phyloP scores from a whole-genome alignment of 2,888 invertebrate genomes.

The Heliconius aoede region DNA sequence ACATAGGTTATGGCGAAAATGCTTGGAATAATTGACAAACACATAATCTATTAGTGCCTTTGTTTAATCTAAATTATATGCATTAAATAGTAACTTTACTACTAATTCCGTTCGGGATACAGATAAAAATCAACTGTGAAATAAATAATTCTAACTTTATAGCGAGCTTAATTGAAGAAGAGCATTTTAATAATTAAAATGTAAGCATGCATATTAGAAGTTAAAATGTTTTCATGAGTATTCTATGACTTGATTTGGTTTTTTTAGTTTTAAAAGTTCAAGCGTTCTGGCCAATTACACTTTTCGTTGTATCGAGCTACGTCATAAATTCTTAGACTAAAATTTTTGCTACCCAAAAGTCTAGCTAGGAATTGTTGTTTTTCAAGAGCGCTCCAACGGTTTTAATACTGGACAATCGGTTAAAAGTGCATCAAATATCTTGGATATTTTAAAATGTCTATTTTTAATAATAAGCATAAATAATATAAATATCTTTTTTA shows the following conservation, averaged over 20 bases:
- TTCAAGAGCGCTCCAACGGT: too few relatives aligned
- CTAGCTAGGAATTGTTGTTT: too few relatives aligned
- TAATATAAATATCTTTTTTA: neutral
- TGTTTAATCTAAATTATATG: constrained; percentile 19
- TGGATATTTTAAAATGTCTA: too few relatives aligned
- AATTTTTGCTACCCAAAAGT: too few relatives aligned
- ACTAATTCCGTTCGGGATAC: neutral
- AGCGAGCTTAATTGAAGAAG: neutral
- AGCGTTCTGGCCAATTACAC: neutral
- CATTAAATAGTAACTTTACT: neutral
- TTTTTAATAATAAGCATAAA: too few relatives aligned
- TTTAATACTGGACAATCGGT: neutral
- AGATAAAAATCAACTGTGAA: constrained; percentile 2
- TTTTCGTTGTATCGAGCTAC: neutral
- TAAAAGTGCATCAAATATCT: neutral
- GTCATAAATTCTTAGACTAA: too few relatives aligned
- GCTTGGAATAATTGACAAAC: constrained; percentile 40
- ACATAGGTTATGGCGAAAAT: constrained; percentile 24
- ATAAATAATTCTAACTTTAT: neutral
- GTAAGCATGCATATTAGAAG: too few relatives aligned
- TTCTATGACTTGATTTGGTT: too few relatives aligned
- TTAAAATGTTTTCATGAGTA: too few relatives aligned
- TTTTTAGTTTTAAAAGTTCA: neutral
- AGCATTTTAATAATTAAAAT: too few relatives aligned
- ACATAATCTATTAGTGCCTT: constrained; percentile 45